Percentiles rank a stretch among this genome's conserved stretches.
Evolutionary conservation across 2,113 vertebrate species (phyloP).

Genomic region (Nestor notabilis): DNA sequence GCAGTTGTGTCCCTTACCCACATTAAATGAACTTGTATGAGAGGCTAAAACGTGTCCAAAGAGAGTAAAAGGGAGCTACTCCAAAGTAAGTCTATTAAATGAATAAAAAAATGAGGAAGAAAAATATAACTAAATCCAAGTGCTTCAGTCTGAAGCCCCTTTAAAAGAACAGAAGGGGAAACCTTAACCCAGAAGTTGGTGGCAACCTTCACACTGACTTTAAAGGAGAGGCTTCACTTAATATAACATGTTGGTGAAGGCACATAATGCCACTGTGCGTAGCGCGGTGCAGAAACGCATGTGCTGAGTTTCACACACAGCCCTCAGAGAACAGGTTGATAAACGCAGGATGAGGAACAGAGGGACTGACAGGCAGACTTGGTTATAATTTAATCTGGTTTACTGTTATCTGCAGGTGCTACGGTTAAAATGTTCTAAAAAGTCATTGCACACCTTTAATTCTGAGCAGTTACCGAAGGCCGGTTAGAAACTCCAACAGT

Average conservation of each 20-base stretch:
- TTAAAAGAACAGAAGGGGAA: not conserved
- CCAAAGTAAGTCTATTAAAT: not conserved
- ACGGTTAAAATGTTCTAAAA: conserved; percentile 2
- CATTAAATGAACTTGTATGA: not conserved
- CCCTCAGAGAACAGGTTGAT: not conserved
- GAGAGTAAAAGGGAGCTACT: not conserved
- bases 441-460: not conserved
- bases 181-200: not conserved
- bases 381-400: conserved; percentile 25
- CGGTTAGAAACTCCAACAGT: not conserved
- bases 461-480: not conserved
- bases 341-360: not conserved
- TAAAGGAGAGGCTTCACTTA: not conserved
- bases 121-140: not conserved
- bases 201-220: not conserved
- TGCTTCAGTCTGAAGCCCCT: not conserved
- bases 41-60: not conserved
- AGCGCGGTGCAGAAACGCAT: not conserved
- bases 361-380: not conserved
- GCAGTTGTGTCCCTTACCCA: not conserved
- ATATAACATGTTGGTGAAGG: fast-evolving
- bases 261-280: not conserved
- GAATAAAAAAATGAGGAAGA: not conserved
- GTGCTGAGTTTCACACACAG: conserved; percentile 15
- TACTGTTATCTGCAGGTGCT: not conserved